These are phyloP conservation scores for Heterodera schachtii DNA, from an alignment of 1,140 invertebrate species.

Conservation along the genomic window DNA sequence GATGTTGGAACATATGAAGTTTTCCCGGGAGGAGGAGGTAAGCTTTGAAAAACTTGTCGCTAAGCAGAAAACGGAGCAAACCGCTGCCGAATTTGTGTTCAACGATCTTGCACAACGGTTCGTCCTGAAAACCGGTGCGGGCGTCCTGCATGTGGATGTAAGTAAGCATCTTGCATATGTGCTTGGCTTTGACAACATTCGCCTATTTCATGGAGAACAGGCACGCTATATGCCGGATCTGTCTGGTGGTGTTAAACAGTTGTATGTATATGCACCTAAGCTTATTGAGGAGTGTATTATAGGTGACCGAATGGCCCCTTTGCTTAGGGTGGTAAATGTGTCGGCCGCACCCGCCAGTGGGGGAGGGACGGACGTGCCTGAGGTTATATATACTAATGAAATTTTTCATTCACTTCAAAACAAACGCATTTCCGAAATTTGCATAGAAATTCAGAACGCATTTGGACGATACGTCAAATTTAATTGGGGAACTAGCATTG, in stretches of 20 bases:
- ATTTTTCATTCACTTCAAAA: too few relatives aligned
- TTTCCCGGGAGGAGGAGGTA: background rate
- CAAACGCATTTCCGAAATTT: background rate
- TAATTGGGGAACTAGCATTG: slow-evolving; percentile 9
- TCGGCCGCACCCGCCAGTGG: background rate
- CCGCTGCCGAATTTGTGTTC: background rate
- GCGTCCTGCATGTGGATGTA: background rate
- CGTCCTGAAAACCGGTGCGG: background rate
- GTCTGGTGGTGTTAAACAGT: slow-evolving; percentile 14
- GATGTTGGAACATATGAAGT: background rate
- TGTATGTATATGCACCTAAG: slow-evolving; percentile 8
- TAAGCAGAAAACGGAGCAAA: background rate
- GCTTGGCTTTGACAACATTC: background rate
- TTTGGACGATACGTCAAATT: background rate
- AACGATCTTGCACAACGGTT: background rate
- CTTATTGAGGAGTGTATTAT: slow-evolving; percentile 4
- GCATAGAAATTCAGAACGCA: slow-evolving; percentile 17
- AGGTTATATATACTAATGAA: background rate
- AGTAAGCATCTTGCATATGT: background rate
- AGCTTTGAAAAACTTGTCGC: background rate
- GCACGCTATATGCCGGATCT: slow-evolving; percentile 21
- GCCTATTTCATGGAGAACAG: background rate
- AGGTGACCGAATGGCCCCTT: background rate
- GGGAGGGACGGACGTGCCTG: background rate
- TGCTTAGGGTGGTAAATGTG: slow-evolving; percentile 20